Evolutionary conservation across 2,797 vertebrate genomes (phyloP).

Genomic region (Hemibagrus guttatus): DNA sequence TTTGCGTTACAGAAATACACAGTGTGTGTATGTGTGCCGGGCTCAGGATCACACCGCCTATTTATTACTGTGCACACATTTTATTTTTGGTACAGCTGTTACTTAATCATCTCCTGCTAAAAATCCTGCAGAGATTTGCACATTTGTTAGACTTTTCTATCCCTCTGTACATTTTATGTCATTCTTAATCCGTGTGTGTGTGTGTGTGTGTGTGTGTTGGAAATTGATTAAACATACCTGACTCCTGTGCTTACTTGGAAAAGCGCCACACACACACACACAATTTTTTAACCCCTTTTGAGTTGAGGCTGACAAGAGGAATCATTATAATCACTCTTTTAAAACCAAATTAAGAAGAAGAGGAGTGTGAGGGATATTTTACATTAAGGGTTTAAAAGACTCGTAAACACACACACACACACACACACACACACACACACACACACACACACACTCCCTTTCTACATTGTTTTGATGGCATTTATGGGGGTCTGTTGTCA

Average conservation of each 20-base stretch:
- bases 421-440: background rate
- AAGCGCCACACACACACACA: background rate
- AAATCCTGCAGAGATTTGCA: background rate
- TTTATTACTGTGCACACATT: conserved; percentile 24
- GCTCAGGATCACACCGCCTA: conserved; percentile 14
- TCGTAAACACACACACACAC: background rate
- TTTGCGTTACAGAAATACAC: conserved; percentile 20
- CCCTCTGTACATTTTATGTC: background rate
- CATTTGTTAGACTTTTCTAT: background rate
- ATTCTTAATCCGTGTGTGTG: background rate
- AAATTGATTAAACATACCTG: conserved; percentile 5
- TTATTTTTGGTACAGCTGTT: conserved; percentile 34
- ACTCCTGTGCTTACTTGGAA: background rate
- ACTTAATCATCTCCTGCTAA: conserved; percentile 25
- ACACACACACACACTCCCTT: background rate
- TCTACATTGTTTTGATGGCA: background rate
- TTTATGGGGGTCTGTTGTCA: background rate
- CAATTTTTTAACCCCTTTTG: background rate
- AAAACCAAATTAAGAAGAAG: background rate
- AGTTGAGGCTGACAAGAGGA: background rate
- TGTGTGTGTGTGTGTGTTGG: background rate
- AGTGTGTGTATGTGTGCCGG: background rate
- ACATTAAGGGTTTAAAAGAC: background rate
- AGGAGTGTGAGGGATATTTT: background rate
- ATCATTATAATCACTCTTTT: background rate